A percentile compares a stretch with the other conserved stretches of the same genome.
phyloP scores from a whole-genome alignment of 2,888 invertebrate genomes.

The Heliconius charithonia region DNA sequence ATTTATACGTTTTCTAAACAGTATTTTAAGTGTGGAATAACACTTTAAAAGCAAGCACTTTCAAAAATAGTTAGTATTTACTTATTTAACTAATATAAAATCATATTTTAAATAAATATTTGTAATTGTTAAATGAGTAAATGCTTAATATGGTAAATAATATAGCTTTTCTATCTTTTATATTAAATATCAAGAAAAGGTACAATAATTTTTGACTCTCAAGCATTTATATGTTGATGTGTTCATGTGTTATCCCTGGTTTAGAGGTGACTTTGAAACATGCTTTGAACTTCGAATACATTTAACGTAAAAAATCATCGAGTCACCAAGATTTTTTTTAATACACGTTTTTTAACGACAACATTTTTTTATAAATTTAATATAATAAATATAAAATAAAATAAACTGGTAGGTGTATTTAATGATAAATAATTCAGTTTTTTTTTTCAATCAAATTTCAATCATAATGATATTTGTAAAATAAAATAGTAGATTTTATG shows the following conservation, averaged over 20 bases:
- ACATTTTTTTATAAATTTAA: background rate
- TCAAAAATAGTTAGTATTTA: background rate
- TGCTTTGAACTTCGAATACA: conserved; percentile 13
- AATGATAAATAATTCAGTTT: background rate
- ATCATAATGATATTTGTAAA: background rate
- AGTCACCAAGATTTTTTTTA: background rate
- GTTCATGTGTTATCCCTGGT: conserved; percentile 23
- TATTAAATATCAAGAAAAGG: conserved; percentile 2
- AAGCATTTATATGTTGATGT: conserved; percentile 1
- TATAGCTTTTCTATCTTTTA: background rate
- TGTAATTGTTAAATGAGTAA: too few relatives aligned
- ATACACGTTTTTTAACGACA: background rate
- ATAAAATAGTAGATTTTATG: background rate
- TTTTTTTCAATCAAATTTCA: background rate
- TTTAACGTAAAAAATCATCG: background rate
- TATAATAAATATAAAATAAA: background rate
- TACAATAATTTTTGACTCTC: background rate
- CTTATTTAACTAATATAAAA: background rate
- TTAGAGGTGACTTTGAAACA: conserved; percentile 23
- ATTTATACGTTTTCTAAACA: too few relatives aligned
- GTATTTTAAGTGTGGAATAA: too few relatives aligned
- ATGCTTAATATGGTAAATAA: too few relatives aligned
- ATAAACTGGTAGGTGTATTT: background rate
- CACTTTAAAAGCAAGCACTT: too few relatives aligned
- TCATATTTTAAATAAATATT: too few relatives aligned